A percentile compares a stretch with the other conserved stretches of the same genome.
Evolutionary conservation across 2,888 invertebrate genomes (phyloP).

Genomic region (Drosophila subquinaria): DNA sequence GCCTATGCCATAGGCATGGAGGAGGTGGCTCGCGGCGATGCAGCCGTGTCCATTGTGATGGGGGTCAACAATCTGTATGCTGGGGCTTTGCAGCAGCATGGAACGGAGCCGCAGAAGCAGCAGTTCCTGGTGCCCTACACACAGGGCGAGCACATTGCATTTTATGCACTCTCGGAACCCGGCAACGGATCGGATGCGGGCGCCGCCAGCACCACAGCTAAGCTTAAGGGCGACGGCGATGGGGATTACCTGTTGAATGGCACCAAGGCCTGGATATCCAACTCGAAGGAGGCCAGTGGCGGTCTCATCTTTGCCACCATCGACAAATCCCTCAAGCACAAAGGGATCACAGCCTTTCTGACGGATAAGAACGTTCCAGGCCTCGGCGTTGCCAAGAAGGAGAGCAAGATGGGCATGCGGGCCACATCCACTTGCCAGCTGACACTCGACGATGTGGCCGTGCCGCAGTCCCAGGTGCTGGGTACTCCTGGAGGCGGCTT

Average conservation of each 20-base stretch:
- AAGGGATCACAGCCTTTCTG: conserved; percentile 94
- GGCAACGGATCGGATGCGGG: conserved; percentile 98
- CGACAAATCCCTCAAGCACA: conserved; percentile 90
- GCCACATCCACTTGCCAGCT: conserved; percentile 95
- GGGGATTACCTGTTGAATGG: conserved; percentile 92
- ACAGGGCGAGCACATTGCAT: conserved; percentile 90
- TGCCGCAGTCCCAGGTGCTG: conserved; percentile 92
- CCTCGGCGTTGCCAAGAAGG: conserved; percentile 94
- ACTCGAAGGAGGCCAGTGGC: conserved; percentile 94
- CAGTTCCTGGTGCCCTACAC: conserved; percentile 91
- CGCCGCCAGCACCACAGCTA: conserved; percentile 95
- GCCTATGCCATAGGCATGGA: conserved; percentile 97
- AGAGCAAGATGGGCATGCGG: conserved; percentile 94
- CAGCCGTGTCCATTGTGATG: conserved; percentile 96
- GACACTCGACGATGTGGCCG: conserved; percentile 94
- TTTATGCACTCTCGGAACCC: conserved; percentile 97
- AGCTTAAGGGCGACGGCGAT: conserved; percentile 87
- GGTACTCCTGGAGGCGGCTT: conserved; percentile 95
- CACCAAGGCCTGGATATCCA: conserved; percentile 97
- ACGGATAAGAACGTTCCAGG: conserved; percentile 93
- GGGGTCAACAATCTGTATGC: conserved; percentile 96
- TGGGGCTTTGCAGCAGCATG: conserved; percentile 92
- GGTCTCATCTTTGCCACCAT: conserved; percentile 95
- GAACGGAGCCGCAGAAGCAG: conserved; percentile 91
- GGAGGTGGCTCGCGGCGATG: conserved; percentile 96